Base-by-base conservation (phyloP, 2,888 invertebrate species). In the Lysandra bellargus region DNA sequence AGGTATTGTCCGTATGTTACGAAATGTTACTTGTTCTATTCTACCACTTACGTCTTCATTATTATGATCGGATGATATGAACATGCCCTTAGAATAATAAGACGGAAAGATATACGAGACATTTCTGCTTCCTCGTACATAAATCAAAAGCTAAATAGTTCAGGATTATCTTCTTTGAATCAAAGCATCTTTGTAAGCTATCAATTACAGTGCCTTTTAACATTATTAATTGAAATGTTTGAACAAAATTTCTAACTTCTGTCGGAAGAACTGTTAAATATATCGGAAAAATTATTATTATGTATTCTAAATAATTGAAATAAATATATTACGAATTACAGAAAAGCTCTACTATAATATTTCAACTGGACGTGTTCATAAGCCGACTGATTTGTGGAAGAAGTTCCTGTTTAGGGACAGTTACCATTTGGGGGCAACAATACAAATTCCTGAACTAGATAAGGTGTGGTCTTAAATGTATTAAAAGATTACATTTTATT, bases 111-210 rank as follows among this genome's bases (percentile, higher is more conserved):
- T 23, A 74, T 40, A 44, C 23, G 53, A 53, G 44, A n/a, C 23
- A 23, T 7, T 30, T 30, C 12, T 53, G 9, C 40, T 44, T 49
- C 75, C 12, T 75, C 49, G 23, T 23, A 30, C 53, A 53, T 53
- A 75, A 75, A 75, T 75, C 75, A 53, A 75, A 74, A 75, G 33
- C 75, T 33, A 12, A 75, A 75, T 49, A 49, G 4, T 30, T 53
- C 12, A 30, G 23, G 49, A 23, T 53, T 53, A 44, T 0, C 5
- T 12, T 44, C 75, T 75, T 44, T 23, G 6, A 30, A 75, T 75
- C 53, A 75, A 75, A 75, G 53, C 49, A 17, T 40, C 6, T 37
- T 40, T 73, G 37, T 33, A 1, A 64, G 64, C 12, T 64, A 30
- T 64, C 3, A 64, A 64, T 30, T 12, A 64, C 64, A 30, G 9